Percentiles rank a stretch among this genome's conserved stretches.
Evolutionary conservation across 1,140 invertebrate species (phyloP).

Genomic region (Hesperophylax magnus): DNA sequence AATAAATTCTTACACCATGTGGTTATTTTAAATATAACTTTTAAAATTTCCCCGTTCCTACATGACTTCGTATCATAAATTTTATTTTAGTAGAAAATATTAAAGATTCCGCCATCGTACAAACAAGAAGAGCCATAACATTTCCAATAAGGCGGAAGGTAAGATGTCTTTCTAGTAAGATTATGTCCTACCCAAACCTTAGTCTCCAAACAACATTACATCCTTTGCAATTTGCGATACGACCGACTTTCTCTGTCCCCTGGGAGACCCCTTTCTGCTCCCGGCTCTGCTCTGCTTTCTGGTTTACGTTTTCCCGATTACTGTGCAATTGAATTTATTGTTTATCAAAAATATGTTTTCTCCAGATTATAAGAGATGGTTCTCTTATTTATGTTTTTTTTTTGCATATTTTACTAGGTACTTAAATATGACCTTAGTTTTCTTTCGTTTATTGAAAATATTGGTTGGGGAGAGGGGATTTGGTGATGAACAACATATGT

Average conservation of each 20-base stretch:
- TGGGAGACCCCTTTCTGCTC: conserved; percentile 19
- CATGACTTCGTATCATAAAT: conserved; percentile 6
- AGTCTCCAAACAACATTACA: conserved; percentile 24
- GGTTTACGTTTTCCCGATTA: conserved; percentile 27
- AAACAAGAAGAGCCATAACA: conserved; percentile 44
- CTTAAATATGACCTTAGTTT: no score
- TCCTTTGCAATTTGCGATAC: conserved; percentile 37
- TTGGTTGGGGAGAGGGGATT: no score
- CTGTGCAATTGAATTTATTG: conserved; percentile 27
- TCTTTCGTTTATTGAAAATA: no score
- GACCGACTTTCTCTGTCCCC: not conserved
- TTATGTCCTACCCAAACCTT: conserved; percentile 47
- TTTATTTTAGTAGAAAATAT: conserved; percentile 33
- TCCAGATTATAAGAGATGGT: no score
- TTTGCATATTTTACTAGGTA: no score
- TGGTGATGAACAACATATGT: no score
- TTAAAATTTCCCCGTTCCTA: not conserved
- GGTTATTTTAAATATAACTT: conserved; percentile 6
- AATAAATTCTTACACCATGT: not conserved
- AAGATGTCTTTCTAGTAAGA: conserved; percentile 43
- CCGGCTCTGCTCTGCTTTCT: no score
- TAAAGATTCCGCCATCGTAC: conserved; percentile 39
- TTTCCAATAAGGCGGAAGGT: conserved; percentile 55
- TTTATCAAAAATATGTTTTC: not conserved
- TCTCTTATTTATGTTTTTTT: no score